phyloP scores from a whole-genome alignment of 2,888 invertebrate species.

The Pollenia amentaria region DNA sequence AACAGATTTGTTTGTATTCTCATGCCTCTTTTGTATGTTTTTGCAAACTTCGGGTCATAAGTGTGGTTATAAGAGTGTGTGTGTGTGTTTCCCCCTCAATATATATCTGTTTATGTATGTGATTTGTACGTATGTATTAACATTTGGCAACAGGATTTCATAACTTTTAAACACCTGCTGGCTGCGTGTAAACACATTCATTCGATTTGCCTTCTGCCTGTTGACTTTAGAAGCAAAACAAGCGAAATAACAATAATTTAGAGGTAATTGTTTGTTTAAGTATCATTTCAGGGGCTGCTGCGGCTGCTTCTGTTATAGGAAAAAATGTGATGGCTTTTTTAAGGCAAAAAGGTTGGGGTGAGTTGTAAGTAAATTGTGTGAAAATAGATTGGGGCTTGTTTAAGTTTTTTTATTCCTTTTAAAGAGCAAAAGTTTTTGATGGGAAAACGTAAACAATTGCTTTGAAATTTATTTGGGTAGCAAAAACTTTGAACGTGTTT shows the following conservation, averaged over 20 bases:
- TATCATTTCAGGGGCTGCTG: conserved; percentile 18
- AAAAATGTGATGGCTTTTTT: too few species aligned
- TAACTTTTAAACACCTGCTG: conserved; percentile 52
- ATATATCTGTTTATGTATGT: conserved; percentile 27
- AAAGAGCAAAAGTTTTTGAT: neutral
- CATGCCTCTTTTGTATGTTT: too few species aligned
- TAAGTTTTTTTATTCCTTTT: too few species aligned
- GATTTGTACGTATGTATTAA: conserved; percentile 43
- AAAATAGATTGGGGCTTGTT: too few species aligned
- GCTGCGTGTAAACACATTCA: neutral
- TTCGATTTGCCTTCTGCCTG: conserved; percentile 23
- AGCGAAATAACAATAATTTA: conserved; percentile 59
- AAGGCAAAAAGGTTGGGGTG: too few species aligned
- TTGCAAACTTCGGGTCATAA: neutral
- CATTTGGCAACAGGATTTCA: conserved; percentile 61
- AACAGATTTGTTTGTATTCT: too few species aligned
- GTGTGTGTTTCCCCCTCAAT: neutral
- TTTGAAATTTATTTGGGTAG: neutral
- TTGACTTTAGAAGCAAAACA: conserved; percentile 43
- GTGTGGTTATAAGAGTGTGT: neutral
- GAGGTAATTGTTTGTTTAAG: conserved; percentile 70
- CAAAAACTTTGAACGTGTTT: neutral
- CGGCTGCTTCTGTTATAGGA: neutral
- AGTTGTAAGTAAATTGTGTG: too few species aligned
- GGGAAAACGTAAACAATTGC: neutral